phyloP scores from a whole-genome alignment of 1,140 invertebrate species.

The Camponotus vicinus region DNA sequence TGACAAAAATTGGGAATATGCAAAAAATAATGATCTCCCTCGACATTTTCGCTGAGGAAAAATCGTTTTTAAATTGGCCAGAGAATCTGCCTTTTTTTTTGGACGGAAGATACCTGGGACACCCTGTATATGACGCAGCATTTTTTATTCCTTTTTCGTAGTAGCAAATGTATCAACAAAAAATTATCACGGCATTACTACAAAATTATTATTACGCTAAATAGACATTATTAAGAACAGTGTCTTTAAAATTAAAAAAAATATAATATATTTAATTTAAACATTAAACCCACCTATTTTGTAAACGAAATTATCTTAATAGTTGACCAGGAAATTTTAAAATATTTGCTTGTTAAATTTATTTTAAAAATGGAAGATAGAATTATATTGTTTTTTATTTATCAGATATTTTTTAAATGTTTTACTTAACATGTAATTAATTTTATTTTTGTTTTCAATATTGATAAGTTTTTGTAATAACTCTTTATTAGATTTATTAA shows the following conservation, averaged over 20 bases:
- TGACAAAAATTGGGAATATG: too few species aligned
- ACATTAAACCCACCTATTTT: too few species aligned
- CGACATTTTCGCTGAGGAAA: too few species aligned
- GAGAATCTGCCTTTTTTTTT: too few species aligned
- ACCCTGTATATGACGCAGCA: neutral
- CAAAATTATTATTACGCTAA: neutral
- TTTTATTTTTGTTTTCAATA: neutral
- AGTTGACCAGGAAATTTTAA: neutral
- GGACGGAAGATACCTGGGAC: too few species aligned
- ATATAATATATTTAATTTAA: neutral
- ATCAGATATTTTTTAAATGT: neutral
- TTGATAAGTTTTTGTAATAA: neutral
- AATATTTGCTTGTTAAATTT: neutral
- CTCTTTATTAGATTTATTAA: neutral
- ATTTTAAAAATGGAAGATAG: neutral
- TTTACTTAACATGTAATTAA: neutral
- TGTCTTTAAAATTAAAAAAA: neutral
- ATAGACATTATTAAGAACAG: neutral
- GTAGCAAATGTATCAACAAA: slow-evolving; percentile 26
- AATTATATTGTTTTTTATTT: neutral
- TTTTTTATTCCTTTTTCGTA: neutral
- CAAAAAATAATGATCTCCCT: too few species aligned
- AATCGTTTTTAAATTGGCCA: too few species aligned
- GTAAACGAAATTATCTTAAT: neutral
- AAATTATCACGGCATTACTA: slow-evolving; percentile 8